Base-by-base conservation (phyloP, 2,888 invertebrate genomes). In the Amphipoea oculea region DNA sequence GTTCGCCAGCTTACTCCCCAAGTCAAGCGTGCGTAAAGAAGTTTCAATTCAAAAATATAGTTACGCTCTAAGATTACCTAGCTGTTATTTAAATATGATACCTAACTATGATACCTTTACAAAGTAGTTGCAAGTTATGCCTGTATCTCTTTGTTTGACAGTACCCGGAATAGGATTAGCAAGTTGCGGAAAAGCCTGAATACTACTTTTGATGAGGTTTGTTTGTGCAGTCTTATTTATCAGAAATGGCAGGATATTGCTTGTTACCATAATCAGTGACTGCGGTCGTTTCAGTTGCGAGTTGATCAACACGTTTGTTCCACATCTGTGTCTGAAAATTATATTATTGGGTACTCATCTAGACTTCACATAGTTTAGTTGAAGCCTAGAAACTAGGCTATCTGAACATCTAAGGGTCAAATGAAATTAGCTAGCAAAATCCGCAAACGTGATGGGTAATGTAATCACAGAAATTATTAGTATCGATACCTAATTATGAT, bases 191-290 rank as follows among this genome's bases (percentile, higher is more conserved):
- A 86, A 85, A 57, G 72, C 67, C 81, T 78, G 82, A 81, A 86
- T 78, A 83, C 84, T 82, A 85, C 85, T 84, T 84, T 82, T 79
- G 83, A 88, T 87, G 80, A 89, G 86, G 82, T 86, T 88, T 89
- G 81, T 89, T 84, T 45, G 57, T 45, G 67, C 45, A 63, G 48
- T 71, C 51, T 63, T 75, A 78, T 82, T 81, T 86, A 79, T 73
- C 65, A 63, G 79, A 76, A 88, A 83, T 67, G 62, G 72, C 29
- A 42, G 70, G 69, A 74, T 62, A n/a, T 75, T 81, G 66, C 69
- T 67, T 69, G 71, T 82, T 82, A 71, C 42, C 29, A 65, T 68
- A 68, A 81, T 77, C 71, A 82, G 69, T 45, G 29, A 6, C 54
- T 77, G 45, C 63, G 42, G 70, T 73, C 45, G 75, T 65, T 70